Conservation (phyloP, 2,797 vertebrate species). For the Alauda arvensis region DNA sequence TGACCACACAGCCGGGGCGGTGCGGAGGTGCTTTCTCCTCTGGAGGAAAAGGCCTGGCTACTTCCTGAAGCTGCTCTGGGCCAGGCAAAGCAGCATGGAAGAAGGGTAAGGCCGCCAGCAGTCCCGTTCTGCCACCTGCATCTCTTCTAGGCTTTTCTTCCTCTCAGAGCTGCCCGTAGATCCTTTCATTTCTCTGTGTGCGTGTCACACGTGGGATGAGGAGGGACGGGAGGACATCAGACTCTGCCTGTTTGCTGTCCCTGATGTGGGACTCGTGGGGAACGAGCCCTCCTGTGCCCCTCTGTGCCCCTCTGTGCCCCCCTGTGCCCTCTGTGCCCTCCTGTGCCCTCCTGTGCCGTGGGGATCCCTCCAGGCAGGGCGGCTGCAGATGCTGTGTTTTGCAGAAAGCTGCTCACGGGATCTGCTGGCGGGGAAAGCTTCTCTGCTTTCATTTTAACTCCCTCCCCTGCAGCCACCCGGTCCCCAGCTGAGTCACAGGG, state of each 20-base stretch:
- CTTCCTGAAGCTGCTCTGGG: neutral
- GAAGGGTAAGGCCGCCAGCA: conserved; percentile 38
- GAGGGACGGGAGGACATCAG: neutral
- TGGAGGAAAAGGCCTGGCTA: conserved; percentile 1
- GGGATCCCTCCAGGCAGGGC: neutral
- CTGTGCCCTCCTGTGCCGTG: neutral
- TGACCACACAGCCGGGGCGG: conserved; percentile 27
- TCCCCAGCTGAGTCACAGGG: neutral
- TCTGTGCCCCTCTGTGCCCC: neutral
- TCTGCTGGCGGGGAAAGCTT: neutral
- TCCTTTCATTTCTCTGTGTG: neutral
- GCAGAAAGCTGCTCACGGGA: neutral
- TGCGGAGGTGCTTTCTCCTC: neutral
- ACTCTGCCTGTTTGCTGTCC: neutral
- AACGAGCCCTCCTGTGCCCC: neutral
- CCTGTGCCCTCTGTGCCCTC: neutral
- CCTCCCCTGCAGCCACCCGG: rapidly evolving
- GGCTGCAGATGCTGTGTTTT: rapidly evolving
- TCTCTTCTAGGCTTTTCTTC: neutral
- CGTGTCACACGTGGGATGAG: neutral
- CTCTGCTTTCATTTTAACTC: neutral
- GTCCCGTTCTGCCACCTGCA: neutral
- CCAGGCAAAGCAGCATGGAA: conserved; percentile 31
- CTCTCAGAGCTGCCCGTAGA: neutral
- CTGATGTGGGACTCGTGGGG: rapidly evolving